A percentile compares a stretch with the other conserved stretches of the same genome.
Evolutionary conservation across 1,140 invertebrate genomes (phyloP).

Genomic region (Leptinotarsa undecemlineata): DNA sequence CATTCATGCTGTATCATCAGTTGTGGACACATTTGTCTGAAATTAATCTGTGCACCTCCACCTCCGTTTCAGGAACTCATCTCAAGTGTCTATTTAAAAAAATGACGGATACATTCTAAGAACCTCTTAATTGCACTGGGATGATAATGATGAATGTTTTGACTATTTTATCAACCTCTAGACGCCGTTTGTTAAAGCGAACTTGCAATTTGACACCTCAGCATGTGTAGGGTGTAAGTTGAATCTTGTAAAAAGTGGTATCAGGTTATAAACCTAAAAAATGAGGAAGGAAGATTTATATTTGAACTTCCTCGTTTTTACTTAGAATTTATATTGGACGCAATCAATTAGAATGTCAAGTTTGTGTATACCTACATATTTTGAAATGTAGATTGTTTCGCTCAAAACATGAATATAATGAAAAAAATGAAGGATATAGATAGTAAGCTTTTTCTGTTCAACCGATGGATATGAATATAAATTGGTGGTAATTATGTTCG

Average conservation of each 20-base stretch:
- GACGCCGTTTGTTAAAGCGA: not conserved
- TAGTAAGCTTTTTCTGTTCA: too few relatives aligned
- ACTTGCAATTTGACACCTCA: slow-evolving; percentile 1
- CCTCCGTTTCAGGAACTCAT: not conserved
- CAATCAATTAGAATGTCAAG: not conserved
- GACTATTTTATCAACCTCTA: not conserved
- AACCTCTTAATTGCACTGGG: not conserved
- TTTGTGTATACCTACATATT: not conserved
- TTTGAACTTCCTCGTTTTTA: not conserved
- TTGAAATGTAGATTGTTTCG: too few relatives aligned
- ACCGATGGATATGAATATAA: too few relatives aligned
- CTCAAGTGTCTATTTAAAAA: not conserved
- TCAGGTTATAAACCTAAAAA: not conserved
- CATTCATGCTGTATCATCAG: too few relatives aligned
- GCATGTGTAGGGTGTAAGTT: slow-evolving; percentile 7
- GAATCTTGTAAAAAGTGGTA: not conserved
- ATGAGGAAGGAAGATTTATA: slow-evolving; percentile 1
- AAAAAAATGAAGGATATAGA: too few relatives aligned
- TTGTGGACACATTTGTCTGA: too few relatives aligned
- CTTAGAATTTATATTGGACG: not conserved
- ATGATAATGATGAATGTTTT: not conserved
- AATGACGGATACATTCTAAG: not conserved
- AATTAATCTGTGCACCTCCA: too few relatives aligned
- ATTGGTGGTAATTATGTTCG: too few relatives aligned
- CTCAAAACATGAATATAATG: too few relatives aligned